Evolutionary conservation across 2,888 invertebrate species (phyloP).

Genomic region (Andricus quercusramuli): DNA sequence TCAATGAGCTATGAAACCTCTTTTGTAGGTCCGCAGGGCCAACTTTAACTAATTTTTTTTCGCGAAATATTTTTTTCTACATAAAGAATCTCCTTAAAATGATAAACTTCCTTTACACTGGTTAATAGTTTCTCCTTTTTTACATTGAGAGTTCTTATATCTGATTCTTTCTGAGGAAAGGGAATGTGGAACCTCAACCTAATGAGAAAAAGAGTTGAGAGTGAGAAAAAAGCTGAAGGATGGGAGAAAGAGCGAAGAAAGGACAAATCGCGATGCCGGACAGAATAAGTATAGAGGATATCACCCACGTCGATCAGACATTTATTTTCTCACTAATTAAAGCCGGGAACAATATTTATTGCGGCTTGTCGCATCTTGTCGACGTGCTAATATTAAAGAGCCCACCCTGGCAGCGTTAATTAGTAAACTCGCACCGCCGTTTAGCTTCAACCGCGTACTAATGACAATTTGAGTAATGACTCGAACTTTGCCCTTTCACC

Average conservation of each 20-base stretch:
- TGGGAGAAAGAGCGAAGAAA: neutral
- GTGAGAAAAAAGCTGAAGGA: neutral
- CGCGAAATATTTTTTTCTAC: too few relatives aligned
- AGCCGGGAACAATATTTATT: conserved; percentile 66
- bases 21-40: too few relatives aligned
- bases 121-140: too few relatives aligned
- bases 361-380: conserved; percentile 59
- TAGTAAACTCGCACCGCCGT: conserved; percentile 71
- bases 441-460: conserved; percentile 66
- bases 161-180: neutral
- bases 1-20: too few relatives aligned
- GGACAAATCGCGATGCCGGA: conserved; percentile 1
- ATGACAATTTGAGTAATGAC: conserved; percentile 76
- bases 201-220: neutral
- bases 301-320: conserved; percentile 57
- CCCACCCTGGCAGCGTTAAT: conserved; percentile 70
- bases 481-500: conserved; percentile 44
- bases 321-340: conserved; percentile 64
- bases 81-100: too few relatives aligned
- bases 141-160: too few relatives aligned
- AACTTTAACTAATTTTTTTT: too few relatives aligned
- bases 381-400: conserved; percentile 65
- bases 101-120: too few relatives aligned
- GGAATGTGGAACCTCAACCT: neutral
- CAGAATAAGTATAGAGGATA: conserved; percentile 27